phyloP scores from a whole-genome alignment of 1,140 invertebrate species.

The Drosophila ercepeae region DNA sequence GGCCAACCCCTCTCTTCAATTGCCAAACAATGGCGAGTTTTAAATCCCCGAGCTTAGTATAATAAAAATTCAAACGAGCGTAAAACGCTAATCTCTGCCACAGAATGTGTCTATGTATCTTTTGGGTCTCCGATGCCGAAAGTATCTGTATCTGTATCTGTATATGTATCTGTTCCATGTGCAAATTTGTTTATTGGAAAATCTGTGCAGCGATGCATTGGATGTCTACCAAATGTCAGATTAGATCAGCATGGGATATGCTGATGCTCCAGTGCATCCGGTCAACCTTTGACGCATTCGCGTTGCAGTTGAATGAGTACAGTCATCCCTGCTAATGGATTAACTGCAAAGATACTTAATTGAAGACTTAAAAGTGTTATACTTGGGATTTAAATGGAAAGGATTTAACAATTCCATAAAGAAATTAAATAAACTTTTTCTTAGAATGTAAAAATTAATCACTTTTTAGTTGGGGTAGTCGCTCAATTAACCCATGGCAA shows the following conservation, averaged over 20 bases:
- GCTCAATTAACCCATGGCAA: conserved; percentile 68
- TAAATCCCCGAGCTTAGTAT: conserved; percentile 76
- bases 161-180: conserved; percentile 61
- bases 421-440: neutral
- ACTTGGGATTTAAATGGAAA: no score
- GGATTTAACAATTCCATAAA: no score
- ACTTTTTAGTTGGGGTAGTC: conserved; percentile 16
- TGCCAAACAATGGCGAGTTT: conserved; percentile 62
- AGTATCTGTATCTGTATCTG: conserved; percentile 13
- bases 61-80: conserved; percentile 83
- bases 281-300: conserved; percentile 19
- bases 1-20: conserved; percentile 74
- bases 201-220: conserved; percentile 77
- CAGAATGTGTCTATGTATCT: conserved; percentile 57
- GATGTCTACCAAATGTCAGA: conserved; percentile 74
- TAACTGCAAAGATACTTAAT: conserved; percentile 9
- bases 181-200: conserved; percentile 81
- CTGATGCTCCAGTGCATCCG: conserved; percentile 33
- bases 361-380: neutral
- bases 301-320: conserved; percentile 41
- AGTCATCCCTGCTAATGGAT: conserved; percentile 36
- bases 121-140: neutral
- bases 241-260: conserved; percentile 61
- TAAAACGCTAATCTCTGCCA: conserved; percentile 81
- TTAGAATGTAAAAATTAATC: neutral